These are phyloP conservation scores for Serranus cabrilla DNA, from an alignment of 2,797 vertebrate species.

Conservation along the genomic window DNA sequence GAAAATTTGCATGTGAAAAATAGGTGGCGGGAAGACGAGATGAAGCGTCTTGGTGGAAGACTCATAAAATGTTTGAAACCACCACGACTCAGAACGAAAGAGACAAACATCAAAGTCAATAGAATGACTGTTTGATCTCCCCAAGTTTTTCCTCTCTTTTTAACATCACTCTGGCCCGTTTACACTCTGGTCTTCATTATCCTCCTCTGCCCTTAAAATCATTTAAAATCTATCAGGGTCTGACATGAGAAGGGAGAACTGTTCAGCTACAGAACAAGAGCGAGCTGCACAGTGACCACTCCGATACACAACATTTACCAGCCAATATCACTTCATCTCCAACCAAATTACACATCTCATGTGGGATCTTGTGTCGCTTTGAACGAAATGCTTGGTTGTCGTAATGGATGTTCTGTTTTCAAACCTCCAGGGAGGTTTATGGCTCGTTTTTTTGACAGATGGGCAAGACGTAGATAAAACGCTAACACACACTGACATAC, in stretches of 20 bases:
- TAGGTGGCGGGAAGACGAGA: slow-evolving; percentile 67
- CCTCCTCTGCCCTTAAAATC: slow-evolving; percentile 71
- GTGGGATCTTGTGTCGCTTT: slow-evolving; percentile 47
- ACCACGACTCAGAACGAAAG: slow-evolving; percentile 69
- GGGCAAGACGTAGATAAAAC: slow-evolving; percentile 59
- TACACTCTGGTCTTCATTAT: slow-evolving; percentile 83
- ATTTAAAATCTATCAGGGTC: slow-evolving; percentile 70
- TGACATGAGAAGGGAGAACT: slow-evolving; percentile 30
- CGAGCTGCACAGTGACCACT: slow-evolving; percentile 28
- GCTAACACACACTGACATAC: slow-evolving; percentile 51
- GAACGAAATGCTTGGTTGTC: slow-evolving; percentile 45
- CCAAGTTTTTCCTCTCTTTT: slow-evolving; percentile 70
- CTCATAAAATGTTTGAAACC: slow-evolving; percentile 81
- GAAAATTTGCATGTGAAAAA: slow-evolving; percentile 59
- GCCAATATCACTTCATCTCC: slow-evolving; percentile 57
- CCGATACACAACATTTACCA: slow-evolving; percentile 52
- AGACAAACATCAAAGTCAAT: slow-evolving; percentile 83
- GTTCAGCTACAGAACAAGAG: slow-evolving; percentile 35
- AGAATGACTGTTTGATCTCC: slow-evolving; percentile 78
- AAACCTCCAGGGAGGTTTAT: slow-evolving; percentile 61
- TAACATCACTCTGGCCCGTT: slow-evolving; percentile 76
- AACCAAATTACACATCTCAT: slow-evolving; percentile 49
- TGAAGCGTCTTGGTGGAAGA: slow-evolving; percentile 71
- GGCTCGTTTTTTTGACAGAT: slow-evolving; percentile 70
- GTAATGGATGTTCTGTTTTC: slow-evolving; percentile 57